A percentile compares a stretch with the other conserved stretches of the same genome.
These are phyloP conservation scores for Melanostoma mellinum DNA, from an alignment of 2,888 invertebrate genomes.

Conservation along the genomic window DNA sequence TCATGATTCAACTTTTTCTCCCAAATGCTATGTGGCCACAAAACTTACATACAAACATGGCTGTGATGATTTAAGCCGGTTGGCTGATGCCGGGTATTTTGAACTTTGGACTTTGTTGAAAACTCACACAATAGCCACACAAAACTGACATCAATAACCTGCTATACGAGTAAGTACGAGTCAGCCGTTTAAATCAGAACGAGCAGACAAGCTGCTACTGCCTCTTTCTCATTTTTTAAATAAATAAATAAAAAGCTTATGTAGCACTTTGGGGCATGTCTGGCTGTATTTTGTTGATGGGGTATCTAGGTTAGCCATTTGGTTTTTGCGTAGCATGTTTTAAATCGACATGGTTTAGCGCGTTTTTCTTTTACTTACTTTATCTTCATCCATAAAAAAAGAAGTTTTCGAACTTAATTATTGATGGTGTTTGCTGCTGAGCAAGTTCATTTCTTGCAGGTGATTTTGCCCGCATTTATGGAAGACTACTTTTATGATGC, in stretches of 20 bases:
- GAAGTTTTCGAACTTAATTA: conserved; percentile 5
- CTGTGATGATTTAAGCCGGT: conserved; percentile 51
- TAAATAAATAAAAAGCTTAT: background rate
- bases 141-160: conserved; percentile 66
- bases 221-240: conserved; percentile 11
- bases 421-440: conserved; percentile 4
- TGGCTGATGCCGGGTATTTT: conserved; percentile 55
- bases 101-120: conserved; percentile 63
- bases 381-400: conserved; percentile 45
- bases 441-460: too few relatives aligned
- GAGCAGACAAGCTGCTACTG: conserved; percentile 18
- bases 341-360: conserved; percentile 19
- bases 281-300: conserved; percentile 19
- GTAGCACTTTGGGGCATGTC: conserved; percentile 43
- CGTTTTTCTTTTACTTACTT: conserved; percentile 17
- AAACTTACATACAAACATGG: background rate
- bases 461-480: too few relatives aligned
- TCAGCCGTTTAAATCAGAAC: conserved; percentile 7
- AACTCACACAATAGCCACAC: conserved; percentile 33
- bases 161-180: conserved; percentile 44
- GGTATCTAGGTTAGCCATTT: conserved; percentile 58
- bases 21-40: too few relatives aligned
- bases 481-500: too few relatives aligned
- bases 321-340: conserved; percentile 19
- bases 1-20: too few relatives aligned